Percentiles rank a stretch among this genome's conserved stretches.
Conservation (phyloP, 2,113 vertebrate genomes). For the Misgurnus anguillicaudatus region DNA sequence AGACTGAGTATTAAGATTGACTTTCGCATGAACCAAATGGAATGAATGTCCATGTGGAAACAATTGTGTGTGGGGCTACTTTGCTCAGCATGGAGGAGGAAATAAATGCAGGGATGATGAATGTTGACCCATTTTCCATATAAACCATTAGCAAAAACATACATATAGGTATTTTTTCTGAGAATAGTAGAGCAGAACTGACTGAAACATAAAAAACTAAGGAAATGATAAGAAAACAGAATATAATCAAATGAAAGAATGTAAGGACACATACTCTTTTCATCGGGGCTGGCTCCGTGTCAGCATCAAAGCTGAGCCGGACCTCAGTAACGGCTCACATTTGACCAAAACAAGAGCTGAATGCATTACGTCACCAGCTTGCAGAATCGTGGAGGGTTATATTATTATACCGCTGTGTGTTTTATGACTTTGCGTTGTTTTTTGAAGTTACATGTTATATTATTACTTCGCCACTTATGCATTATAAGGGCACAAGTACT, state of each 20-base stretch:
- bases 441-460: too few relatives aligned
- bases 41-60: conserved; percentile 6
- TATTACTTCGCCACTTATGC: too few relatives aligned
- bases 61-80: conserved; percentile 4
- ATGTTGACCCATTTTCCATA: conserved; percentile 1
- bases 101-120: conserved; percentile 26
- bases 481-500: too few relatives aligned
- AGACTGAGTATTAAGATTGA: conserved; percentile 4
- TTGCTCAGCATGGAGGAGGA: conserved; percentile 26
- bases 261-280: background rate
- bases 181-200: background rate
- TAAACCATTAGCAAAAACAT: conserved; percentile 29
- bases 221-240: background rate
- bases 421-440: too few relatives aligned
- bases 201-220: background rate
- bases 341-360: too few relatives aligned
- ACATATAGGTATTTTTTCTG: conserved; percentile 11
- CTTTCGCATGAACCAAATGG: background rate
- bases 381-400: too few relatives aligned
- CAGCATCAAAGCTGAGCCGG: too few relatives aligned
- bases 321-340: too few relatives aligned
- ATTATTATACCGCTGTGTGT: too few relatives aligned
- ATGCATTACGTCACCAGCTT: too few relatives aligned
- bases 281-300: too few relatives aligned
- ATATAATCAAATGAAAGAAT: background rate